phyloP scores from a whole-genome alignment of 2,113 vertebrate species.

The Solea solea region DNA sequence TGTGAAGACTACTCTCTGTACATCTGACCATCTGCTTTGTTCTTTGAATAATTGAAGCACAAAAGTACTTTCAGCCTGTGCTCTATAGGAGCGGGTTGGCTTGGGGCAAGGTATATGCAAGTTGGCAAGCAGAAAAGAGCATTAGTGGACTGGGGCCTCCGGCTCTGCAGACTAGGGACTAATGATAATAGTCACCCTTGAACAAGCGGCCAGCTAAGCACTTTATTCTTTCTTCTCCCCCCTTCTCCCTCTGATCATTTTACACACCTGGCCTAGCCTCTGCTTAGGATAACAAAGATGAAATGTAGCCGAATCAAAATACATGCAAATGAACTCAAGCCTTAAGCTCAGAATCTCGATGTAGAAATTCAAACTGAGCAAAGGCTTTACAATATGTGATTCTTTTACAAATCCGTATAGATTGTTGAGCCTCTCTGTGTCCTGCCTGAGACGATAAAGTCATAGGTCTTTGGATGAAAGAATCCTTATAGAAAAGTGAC shows the following conservation, averaged over 20 bases:
- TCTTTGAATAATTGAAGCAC: slow-evolving; percentile 54
- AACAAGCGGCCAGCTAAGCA: slow-evolving; percentile 50
- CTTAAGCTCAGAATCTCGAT: slow-evolving; percentile 14
- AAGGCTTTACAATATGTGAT: background rate
- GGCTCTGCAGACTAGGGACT: slow-evolving; percentile 52
- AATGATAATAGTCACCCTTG: slow-evolving; percentile 52
- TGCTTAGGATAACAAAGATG: slow-evolving; percentile 33
- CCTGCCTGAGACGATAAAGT: background rate
- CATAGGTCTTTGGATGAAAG: background rate
- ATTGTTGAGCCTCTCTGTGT: background rate
- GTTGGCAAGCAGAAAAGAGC: slow-evolving; percentile 25
- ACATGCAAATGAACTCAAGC: background rate
- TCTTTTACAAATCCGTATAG: background rate
- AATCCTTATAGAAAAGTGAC: background rate
- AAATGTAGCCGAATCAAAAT: slow-evolving; percentile 29
- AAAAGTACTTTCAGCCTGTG: slow-evolving; percentile 32
- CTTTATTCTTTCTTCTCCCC: slow-evolving; percentile 22
- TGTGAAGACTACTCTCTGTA: slow-evolving; percentile 16
- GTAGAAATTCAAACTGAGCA: slow-evolving; percentile 1
- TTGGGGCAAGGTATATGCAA: slow-evolving; percentile 37
- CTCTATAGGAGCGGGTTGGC: slow-evolving; percentile 43
- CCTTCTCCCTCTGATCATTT: slow-evolving; percentile 8
- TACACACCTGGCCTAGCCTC: slow-evolving; percentile 2
- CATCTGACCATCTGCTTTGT: slow-evolving; percentile 17
- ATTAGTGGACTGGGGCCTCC: slow-evolving; percentile 37